Evolutionary conservation across 1,140 invertebrate genomes (phyloP).

Genomic region (Magallana angulata): DNA sequence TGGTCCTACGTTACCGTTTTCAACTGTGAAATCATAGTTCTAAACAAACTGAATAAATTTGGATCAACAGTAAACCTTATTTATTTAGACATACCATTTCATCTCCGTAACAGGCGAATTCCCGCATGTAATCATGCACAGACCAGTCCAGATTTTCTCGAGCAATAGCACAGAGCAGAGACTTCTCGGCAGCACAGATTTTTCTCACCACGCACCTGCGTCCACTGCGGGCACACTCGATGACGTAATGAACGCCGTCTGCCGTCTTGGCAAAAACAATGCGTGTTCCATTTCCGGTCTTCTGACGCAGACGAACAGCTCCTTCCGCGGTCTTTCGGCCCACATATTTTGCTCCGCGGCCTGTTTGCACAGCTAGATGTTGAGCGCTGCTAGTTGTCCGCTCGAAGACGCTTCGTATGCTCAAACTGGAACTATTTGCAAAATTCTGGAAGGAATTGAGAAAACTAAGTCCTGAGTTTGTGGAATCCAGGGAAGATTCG

Average conservation of each 20-base stretch:
- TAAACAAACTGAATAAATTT: too few relatives aligned
- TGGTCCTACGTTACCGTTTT: too few relatives aligned
- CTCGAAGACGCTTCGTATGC: background rate
- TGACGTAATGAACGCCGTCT: slow-evolving; percentile 26
- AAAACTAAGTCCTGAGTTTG: background rate
- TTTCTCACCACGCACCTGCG: background rate
- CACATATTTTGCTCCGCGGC: background rate
- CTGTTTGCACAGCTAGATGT: background rate
- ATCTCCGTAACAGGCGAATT: background rate
- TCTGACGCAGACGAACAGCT: background rate
- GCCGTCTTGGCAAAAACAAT: background rate
- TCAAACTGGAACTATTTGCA: background rate
- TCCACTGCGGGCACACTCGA: background rate
- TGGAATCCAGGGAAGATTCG: background rate
- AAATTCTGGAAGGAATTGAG: background rate
- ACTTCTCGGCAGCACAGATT: background rate
- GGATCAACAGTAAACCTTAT: too few relatives aligned
- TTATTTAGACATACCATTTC: background rate
- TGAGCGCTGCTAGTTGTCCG: background rate
- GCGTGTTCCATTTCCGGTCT: background rate
- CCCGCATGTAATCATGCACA: slow-evolving; percentile 2
- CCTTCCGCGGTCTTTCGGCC: slow-evolving; percentile 6
- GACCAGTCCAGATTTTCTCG: background rate
- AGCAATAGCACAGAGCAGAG: background rate
- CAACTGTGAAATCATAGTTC: too few relatives aligned